Evolutionary conservation across 2,113 vertebrate genomes (phyloP).

Genomic region (Proterorhinus semilunaris): DNA sequence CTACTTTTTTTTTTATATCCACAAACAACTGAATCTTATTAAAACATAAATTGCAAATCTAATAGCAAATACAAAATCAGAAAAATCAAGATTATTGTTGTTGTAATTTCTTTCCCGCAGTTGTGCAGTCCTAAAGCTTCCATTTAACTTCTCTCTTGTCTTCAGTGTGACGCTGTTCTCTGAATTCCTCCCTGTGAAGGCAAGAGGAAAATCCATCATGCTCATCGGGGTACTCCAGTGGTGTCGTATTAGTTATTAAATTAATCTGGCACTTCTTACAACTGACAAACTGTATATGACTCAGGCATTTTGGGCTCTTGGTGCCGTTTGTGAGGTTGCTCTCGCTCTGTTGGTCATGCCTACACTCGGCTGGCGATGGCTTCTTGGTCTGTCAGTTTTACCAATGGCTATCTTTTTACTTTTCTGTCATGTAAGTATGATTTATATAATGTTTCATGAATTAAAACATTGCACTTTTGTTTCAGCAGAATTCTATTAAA

Average conservation of each 20-base stretch:
- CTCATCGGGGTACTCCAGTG: slow-evolving; percentile 81
- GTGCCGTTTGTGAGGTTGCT: slow-evolving; percentile 87
- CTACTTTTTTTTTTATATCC: no score
- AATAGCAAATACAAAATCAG: no score
- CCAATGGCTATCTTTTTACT: slow-evolving; percentile 81
- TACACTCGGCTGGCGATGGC: slow-evolving; percentile 91
- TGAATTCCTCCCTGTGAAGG: slow-evolving; percentile 90
- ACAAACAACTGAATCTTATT: no score
- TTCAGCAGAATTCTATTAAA: background rate
- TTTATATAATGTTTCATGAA: background rate
- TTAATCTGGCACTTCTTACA: background rate
- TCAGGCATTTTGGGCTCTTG: slow-evolving; percentile 90
- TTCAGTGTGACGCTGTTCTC: slow-evolving; percentile 88
- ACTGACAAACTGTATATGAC: slow-evolving; percentile 18
- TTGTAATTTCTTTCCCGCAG: no score
- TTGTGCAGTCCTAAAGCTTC: background rate
- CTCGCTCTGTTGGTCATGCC: slow-evolving; percentile 90
- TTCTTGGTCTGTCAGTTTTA: slow-evolving; percentile 84
- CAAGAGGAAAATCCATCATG: slow-evolving; percentile 85
- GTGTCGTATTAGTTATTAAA: slow-evolving; percentile 5
- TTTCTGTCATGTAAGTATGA: slow-evolving; percentile 84
- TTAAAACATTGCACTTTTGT: background rate
- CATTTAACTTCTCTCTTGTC: background rate
- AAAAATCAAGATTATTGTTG: no score
- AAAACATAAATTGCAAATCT: no score